A percentile compares a stretch with the other conserved stretches of the same genome.
phyloP scores from a whole-genome alignment of 2,113 vertebrate genomes.

The Stegastes partitus region DNA sequence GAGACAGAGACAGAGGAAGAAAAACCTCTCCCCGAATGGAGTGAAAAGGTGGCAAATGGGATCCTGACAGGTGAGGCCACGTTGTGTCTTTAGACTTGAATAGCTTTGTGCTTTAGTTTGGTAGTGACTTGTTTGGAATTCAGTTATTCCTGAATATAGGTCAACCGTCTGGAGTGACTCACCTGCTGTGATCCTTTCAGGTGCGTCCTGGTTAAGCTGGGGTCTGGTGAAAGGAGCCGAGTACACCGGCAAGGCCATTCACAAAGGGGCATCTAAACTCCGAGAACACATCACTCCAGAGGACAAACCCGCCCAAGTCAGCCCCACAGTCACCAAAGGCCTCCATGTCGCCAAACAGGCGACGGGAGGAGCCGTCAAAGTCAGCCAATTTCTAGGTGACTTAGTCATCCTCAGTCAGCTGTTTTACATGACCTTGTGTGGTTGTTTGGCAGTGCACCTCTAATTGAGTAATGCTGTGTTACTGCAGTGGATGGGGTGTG shows the following conservation, averaged over 20 bases:
- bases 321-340: constrained; percentile 90
- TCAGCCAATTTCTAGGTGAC: constrained; percentile 97
- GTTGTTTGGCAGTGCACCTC: constrained; percentile 17
- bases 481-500: constrained; percentile 94
- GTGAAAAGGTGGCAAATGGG: constrained; percentile 94
- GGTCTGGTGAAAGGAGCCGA: constrained; percentile 96
- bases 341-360: constrained; percentile 96
- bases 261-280: constrained; percentile 95
- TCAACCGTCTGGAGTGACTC: background rate
- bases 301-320: constrained; percentile 93
- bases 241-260: constrained; percentile 95
- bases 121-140: background rate
- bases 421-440: constrained; percentile 28
- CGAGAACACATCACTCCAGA: constrained; percentile 96
- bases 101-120: background rate
- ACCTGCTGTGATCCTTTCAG: constrained; percentile 74
- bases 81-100: background rate
- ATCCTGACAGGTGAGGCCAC: constrained; percentile 91
- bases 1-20: constrained; percentile 64
- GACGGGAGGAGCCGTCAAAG: constrained; percentile 96
- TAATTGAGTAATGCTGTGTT: constrained; percentile 45
- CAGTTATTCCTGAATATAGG: background rate
- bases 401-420: constrained; percentile 3
- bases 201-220: constrained; percentile 98
- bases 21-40: constrained; percentile 92